These are phyloP conservation scores for Tetragonula clypearis DNA, from an alignment of 1,140 invertebrate species.

Conservation along the genomic window DNA sequence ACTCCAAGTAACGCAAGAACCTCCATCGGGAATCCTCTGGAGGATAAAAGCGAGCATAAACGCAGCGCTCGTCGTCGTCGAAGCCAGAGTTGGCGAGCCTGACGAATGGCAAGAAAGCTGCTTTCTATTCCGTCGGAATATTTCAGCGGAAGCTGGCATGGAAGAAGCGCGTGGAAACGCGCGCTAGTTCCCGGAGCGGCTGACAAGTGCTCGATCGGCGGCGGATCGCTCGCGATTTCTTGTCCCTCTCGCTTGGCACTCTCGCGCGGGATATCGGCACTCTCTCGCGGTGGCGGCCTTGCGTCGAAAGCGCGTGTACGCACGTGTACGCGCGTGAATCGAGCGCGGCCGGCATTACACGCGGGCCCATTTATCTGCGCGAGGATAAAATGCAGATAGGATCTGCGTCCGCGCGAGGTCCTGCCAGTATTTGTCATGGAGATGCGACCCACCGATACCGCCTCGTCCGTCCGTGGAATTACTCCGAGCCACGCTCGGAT, in stretches of 20 bases:
- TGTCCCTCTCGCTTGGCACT: neutral
- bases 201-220: neutral
- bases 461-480: constrained; percentile 66
- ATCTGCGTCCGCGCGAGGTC: constrained; percentile 75
- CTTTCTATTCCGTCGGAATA: constrained; percentile 15
- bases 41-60: neutral
- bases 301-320: constrained; percentile 31
- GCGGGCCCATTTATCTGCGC: constrained; percentile 73
- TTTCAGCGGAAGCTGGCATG: neutral
- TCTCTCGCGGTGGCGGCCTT: constrained; percentile 30
- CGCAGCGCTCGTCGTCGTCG: neutral
- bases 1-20: neutral
- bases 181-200: constrained; percentile 1
- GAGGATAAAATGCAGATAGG: constrained; percentile 72
- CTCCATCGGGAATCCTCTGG: neutral
- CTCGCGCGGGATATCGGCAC: constrained; percentile 28
- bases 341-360: constrained; percentile 64
- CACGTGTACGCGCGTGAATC: constrained; percentile 53
- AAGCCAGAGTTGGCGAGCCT: neutral
- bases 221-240: constrained; percentile 34
- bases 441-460: constrained; percentile 73
- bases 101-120: neutral
- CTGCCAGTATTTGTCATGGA: constrained; percentile 77
- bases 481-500: constrained; percentile 67
- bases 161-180: constrained; percentile 24